phyloP scores from a whole-genome alignment of 1,140 invertebrate species.

The Neodiprion lecontei region DNA sequence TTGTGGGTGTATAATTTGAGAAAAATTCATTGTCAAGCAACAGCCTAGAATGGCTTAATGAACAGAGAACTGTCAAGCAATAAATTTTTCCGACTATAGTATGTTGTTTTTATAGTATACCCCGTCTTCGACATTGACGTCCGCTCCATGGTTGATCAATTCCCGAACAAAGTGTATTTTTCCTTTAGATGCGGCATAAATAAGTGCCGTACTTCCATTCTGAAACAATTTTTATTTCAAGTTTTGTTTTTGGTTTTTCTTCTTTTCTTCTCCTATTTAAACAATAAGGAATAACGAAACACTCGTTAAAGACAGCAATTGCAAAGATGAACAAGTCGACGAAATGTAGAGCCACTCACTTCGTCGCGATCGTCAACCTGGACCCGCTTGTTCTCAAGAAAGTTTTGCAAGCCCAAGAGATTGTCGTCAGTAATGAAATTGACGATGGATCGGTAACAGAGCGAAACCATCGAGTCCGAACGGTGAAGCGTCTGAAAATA shows the following conservation, averaged over 20 bases:
- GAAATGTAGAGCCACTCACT: conserved; percentile 61
- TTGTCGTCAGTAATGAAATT: conserved; percentile 84
- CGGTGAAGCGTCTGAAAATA: conserved; percentile 66
- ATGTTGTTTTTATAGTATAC: conserved; percentile 56
- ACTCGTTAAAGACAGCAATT: neutral
- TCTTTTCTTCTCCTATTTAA: neutral
- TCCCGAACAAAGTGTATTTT: conserved; percentile 82
- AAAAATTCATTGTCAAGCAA: conserved; percentile 11
- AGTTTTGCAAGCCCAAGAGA: conserved; percentile 77
- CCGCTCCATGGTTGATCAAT: conserved; percentile 84
- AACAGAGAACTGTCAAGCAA: neutral
- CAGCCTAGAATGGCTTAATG: conserved; percentile 11
- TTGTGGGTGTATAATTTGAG: conserved; percentile 18
- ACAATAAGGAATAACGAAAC: conserved; percentile 20
- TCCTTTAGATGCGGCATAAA: conserved; percentile 84
- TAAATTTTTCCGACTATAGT: neutral
- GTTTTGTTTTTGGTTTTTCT: conserved; percentile 17
- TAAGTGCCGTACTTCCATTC: conserved; percentile 92
- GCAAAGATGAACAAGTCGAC: neutral
- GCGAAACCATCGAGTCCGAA: conserved; percentile 87
- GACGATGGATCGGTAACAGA: conserved; percentile 80
- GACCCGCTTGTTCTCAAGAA: conserved; percentile 81
- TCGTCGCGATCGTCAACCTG: conserved; percentile 91
- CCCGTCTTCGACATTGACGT: conserved; percentile 88
- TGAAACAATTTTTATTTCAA: conserved; percentile 49